A percentile compares a stretch with the other conserved stretches of the same genome.
phyloP scores from a whole-genome alignment of 2,113 vertebrate species.

The Numenius arquata region DNA sequence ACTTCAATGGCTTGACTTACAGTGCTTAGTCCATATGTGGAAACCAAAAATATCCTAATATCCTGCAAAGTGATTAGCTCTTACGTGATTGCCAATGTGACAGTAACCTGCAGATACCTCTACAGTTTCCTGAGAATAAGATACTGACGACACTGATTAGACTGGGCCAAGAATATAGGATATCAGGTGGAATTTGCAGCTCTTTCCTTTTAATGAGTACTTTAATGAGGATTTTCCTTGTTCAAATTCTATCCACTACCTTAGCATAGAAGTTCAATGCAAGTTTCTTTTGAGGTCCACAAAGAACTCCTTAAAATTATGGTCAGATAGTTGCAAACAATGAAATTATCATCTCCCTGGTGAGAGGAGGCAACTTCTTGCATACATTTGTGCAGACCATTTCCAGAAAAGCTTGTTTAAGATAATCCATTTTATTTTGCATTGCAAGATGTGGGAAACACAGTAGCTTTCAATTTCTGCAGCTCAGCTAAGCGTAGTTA shows the following conservation, averaged over 20 bases:
- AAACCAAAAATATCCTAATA: neutral
- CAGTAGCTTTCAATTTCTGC: neutral
- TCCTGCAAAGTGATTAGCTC: neutral
- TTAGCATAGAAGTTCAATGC: neutral
- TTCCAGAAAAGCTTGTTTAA: slow-evolving; percentile 29
- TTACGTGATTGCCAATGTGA: neutral
- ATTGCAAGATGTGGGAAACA: neutral
- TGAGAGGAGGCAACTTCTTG: neutral
- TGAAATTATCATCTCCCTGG: neutral
- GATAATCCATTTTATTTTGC: neutral
- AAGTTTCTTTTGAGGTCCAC: neutral
- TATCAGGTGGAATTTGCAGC: neutral
- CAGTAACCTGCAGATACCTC: neutral
- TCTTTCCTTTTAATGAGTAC: neutral
- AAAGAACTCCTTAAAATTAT: neutral
- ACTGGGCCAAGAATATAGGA: neutral
- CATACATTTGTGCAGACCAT: neutral
- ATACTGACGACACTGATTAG: neutral
- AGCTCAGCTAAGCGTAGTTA: neutral
- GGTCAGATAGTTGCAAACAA: neutral
- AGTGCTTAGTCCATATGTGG: neutral
- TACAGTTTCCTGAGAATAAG: neutral
- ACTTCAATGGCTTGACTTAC: neutral
- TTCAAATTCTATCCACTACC: neutral
- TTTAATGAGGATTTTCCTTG: neutral